Percentiles rank a stretch among this genome's conserved stretches.
Evolutionary conservation across 2,888 invertebrate genomes (phyloP).

Genomic region (Ctena decussata): DNA sequence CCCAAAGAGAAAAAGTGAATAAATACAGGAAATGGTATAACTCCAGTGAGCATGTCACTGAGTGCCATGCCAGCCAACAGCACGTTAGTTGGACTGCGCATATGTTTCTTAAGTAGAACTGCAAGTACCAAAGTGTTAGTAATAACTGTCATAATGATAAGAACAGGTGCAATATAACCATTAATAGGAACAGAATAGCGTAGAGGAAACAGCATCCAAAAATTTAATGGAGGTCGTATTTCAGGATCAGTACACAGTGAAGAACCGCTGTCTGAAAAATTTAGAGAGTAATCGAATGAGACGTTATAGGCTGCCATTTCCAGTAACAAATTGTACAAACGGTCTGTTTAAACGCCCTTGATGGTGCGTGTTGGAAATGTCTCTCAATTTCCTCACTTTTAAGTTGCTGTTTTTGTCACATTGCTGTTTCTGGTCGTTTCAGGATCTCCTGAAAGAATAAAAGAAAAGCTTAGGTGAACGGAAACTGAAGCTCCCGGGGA

Average conservation of each 20-base stretch:
- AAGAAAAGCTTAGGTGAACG: too few relatives aligned
- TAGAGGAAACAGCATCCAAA: conserved; percentile 54
- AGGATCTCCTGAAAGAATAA: too few relatives aligned
- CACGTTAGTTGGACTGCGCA: conserved; percentile 97
- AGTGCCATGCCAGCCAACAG: conserved; percentile 98
- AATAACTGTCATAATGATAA: conserved; percentile 95
- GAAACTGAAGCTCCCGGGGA: too few relatives aligned
- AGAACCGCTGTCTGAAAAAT: neutral
- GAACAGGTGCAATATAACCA: conserved; percentile 94
- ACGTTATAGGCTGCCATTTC: neutral
- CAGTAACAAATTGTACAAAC: too few relatives aligned
- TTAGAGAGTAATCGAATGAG: neutral
- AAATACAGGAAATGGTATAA: conserved; percentile 89
- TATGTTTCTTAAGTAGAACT: conserved; percentile 95
- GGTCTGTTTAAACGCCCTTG: too few relatives aligned
- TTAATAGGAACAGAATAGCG: conserved; percentile 89
- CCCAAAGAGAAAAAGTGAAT: conserved; percentile 97
- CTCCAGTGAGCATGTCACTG: conserved; percentile 95
- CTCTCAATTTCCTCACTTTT: too few relatives aligned
- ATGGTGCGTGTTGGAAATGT: too few relatives aligned
- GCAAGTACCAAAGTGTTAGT: conserved; percentile 97
- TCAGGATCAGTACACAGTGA: neutral
- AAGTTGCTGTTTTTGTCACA: too few relatives aligned
- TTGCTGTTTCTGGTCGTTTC: too few relatives aligned
- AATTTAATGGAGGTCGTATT: conserved; percentile 2